Base-by-base conservation (phyloP, 2,888 invertebrate genomes). In the Xylota segnis region DNA sequence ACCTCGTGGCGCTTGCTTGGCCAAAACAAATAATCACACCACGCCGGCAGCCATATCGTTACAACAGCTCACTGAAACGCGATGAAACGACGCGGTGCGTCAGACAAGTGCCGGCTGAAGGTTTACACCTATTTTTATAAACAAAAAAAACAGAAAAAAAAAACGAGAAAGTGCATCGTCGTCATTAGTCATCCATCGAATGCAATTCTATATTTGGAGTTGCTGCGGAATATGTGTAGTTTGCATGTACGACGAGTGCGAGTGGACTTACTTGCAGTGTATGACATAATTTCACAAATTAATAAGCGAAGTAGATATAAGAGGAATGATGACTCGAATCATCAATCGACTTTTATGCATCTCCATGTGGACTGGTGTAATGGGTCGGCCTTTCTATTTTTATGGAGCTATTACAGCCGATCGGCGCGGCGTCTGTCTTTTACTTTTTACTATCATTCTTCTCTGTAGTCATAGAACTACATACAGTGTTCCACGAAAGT, bases 171-270 rank as follows among this genome's bases (percentile, higher is more conserved):
- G 43, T 65, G 63, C 74, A 74, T 43, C 43, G 63, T 27, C 50
- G 63, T 45, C 43, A 74, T 74, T 74, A 74, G 63, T 74, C 74
- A 74, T 74, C 74, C 74, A 74, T 74, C 74, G 54, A 29, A 32
- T 63, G 52, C 54, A 63, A 34, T 52, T 63, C 74, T 74, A 74
- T 65, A 74, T 74, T 74, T 54, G 74, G 74, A 74, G 50, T 52
- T 61, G 61, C 40, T 29, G 27, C 45, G 27, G 10, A 37, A n/a
- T 32, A 7, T 23, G 32, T 65, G 34, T 5, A 34, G 50, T 16
- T 59, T 14, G 50, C 10, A 18, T 34, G 58, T 10, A n/a, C 45
- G 58, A 58, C 58, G 59, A 61, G 23, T 61, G 16, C 40, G 34
- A 18, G 32, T 32, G 18, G 29, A 54, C 27, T n/a, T n/a, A n/a